Base-by-base conservation (phyloP, 2,797 vertebrate species). In the Moxostoma hubbsi region DNA sequence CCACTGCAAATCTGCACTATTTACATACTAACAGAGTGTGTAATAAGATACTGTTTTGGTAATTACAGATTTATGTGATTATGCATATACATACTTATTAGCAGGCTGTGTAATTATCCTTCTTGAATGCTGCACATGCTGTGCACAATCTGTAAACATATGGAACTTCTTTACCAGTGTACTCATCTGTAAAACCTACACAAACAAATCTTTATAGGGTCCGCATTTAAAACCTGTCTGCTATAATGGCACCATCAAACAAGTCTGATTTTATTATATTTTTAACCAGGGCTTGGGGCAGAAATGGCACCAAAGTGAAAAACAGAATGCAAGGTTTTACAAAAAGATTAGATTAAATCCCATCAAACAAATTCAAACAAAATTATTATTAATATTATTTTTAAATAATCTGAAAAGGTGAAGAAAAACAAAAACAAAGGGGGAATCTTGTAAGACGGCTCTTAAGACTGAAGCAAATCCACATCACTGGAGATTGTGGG, bases 81-180 rank as follows among this genome's bases (percentile, higher is more conserved):
- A 81, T 83, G 78, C 79, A 79, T 83, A 85, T 79, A 79, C 75
- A 72, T 79, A 79, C 78, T 85, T 85, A 83, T 85, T 83, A 83
- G 57, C 57, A 15, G 59, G 46, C 66, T 75, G 75, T 83, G 58
- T 83, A 85, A 85, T 85, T 85, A 83, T 63, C 55, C 24, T 57
- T 78, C 70, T 82, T 57, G 61, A 85, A 69, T 61, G 24, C 46
- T 43, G 61, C 73, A 69, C 75, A 51, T 1, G 57, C 65, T 61
- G 75, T 61, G 66, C 65, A 47, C 46, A 67, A 69, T 80, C 75
- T 77, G 49, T 82, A 82, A 69, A 61, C 59, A 77, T 77, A 77
- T 77, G 75, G 75, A 77, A 62, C 63, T 61, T 77, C 78, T 82
- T 62, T 85, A 77, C 45, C 75, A 16, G 47, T 47, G 16, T 62